Percentiles rank a stretch among this genome's conserved stretches.
These are phyloP conservation scores for Proterorhinus semilunaris DNA, from an alignment of 2,113 vertebrate genomes.

Conservation along the genomic window DNA sequence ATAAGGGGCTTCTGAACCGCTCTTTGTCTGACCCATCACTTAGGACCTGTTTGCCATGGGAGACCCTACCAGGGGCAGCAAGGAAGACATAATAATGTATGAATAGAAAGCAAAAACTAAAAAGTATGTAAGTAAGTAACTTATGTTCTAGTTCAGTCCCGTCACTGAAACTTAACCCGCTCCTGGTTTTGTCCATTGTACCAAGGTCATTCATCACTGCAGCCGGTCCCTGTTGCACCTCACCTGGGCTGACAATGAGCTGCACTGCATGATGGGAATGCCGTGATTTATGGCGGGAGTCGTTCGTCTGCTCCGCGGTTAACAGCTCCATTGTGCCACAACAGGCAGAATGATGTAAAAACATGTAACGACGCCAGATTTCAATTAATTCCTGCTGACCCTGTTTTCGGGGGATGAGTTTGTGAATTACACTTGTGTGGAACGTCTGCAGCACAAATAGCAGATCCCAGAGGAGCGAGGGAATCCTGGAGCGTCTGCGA, in stretches of 20 bases:
- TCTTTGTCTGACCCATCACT: too few species aligned
- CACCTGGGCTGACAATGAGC: constrained; percentile 21
- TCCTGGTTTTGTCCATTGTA: background rate
- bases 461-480: background rate
- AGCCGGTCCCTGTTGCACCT: too few species aligned
- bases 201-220: background rate
- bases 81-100: too few species aligned
- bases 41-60: too few species aligned
- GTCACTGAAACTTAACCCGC: too few species aligned
- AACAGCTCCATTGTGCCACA: constrained; percentile 13
- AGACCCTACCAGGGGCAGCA: too few species aligned
- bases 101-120: too few species aligned
- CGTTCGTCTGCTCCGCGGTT: background rate
- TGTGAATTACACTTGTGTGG: background rate
- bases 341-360: constrained; percentile 13
- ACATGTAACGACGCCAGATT: constrained; percentile 17
- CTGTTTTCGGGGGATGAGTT: constrained; percentile 12
- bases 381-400: constrained; percentile 12
- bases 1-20: too few species aligned
- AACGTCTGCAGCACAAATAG: background rate
- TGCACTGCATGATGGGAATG: constrained; percentile 23
- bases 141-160: too few species aligned
- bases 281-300: constrained; percentile 45
- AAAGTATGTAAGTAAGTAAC: too few species aligned
- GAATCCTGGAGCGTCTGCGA: constrained; percentile 5